Evolutionary conservation across 2,888 invertebrate species (phyloP), one percentile per base, ranked within the genome.

Genomic region (Callyntrura guangdongensis): DNA sequence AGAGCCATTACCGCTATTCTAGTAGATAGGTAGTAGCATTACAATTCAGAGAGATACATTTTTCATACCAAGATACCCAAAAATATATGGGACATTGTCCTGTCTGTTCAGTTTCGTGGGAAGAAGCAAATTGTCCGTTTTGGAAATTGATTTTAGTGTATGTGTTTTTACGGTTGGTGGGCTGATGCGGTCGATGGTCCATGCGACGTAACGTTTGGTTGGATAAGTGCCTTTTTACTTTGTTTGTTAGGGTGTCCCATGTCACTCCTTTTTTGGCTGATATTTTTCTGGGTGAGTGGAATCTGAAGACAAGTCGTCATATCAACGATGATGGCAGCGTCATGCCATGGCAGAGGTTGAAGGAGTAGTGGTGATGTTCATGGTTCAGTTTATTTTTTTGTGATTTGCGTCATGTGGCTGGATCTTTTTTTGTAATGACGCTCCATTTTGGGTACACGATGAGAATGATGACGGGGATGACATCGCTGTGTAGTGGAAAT

Each of bases 241-340:
- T 47, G 9, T 14, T 25, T 64, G 12, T 20, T 12, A 25, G 12
- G 20, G 64, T 64, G 12, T 47, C 3, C 49, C n/a, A 20, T 45
- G 27, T 36, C 22, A 45, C 36, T 47, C n/a, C 45, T 72, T 14
- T n/a, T 8, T 72, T 11, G 25, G 20, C 67, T 67, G 17, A 53
- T 59, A 2, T 72, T 12, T 74, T 74, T 74, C 74, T 74, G 74
- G 47, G 74, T 74, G 74, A 74, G n/a, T 74, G 36, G 72, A 72
- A n/a, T 6, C 14, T 36, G 45, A 11, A 72, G n/a, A 36, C 36
- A 36, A 36, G 36, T 36, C 36, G 6, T 36, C 36, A 36, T 6
- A 36, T 36, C 36, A 36, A 4, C 36, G 36, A 36, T 36, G 36
- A 36, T 36, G 36, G 36, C 36, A 36, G 36, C 36, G 36, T 36